Evolutionary conservation across 1,140 invertebrate species (phyloP), one percentile per base, ranked within the genome.

Genomic region (Brachionus angularis): DNA sequence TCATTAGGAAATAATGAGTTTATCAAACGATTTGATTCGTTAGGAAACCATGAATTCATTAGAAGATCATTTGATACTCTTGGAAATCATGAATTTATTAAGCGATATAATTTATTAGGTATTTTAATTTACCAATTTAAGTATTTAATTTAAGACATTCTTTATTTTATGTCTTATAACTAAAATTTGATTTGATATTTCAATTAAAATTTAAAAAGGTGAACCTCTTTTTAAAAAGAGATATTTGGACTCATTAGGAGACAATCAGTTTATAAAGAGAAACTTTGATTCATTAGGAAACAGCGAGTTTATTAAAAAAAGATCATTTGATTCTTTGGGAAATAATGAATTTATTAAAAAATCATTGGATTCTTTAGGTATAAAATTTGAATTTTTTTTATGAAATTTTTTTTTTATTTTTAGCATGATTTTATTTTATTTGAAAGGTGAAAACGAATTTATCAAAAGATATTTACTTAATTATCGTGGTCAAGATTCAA

Each of bases 281-380:
- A 25, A 31, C 5, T 64, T 64, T 27, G 61, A 64, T 47, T 64
- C 61, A 31, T 31, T 64, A 8, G 61, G 39, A 10, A 42, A 42
- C 39, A 10, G 16, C 39, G 39, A 42, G 39, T 42, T 16, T 10
- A 42, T 42, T 10, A 10, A 16, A 42, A 42, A 42, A 16, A 42
- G 16, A 16, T 10, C 10, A 10, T 42, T 42, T 16, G 39, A 42
- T 16, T 10, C 39, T 10, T 16, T 42, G 10, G 39, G 61, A n/a
- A 25, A 64, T 27, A 64, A 64, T 27, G 34, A 44, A 21, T 64
- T 64, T 16, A 64, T 64, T 31, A 67, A 67, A n/a, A n/a, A n/a
- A n/a, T n/a, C n/a, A n/a, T 42, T 42, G 10, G 39, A 42, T 16
- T 42, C 39, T 10, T 42, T 42, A 16, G n/a, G n/a, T n/a, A n/a